Evolutionary conservation across 2,797 vertebrate genomes (phyloP).

Genomic region (Garrulus glandarius): DNA sequence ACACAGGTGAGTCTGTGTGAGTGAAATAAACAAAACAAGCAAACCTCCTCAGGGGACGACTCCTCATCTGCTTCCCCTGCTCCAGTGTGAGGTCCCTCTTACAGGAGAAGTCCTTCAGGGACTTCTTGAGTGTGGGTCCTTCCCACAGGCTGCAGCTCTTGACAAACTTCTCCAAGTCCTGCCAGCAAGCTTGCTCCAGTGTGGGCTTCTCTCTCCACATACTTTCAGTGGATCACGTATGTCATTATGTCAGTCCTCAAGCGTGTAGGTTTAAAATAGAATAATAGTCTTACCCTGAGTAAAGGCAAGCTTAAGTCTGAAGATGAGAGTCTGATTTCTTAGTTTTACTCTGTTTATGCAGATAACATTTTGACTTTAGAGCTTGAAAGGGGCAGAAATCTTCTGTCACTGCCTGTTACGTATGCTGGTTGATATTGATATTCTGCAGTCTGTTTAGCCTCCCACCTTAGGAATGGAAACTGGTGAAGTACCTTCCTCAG

Average conservation of each 20-base stretch:
- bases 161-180: background rate
- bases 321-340: background rate
- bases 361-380: background rate
- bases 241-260: background rate
- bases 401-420: background rate
- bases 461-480: background rate
- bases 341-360: background rate
- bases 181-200: background rate
- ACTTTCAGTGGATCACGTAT: background rate
- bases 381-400: background rate
- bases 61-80: background rate
- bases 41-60: background rate
- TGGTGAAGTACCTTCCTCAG: background rate
- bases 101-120: background rate
- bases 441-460: background rate
- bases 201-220: background rate
- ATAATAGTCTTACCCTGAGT: background rate
- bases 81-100: background rate
- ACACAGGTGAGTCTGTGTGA: background rate
- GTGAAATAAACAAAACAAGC: background rate
- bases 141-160: background rate
- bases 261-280: background rate
- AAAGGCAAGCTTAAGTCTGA: background rate
- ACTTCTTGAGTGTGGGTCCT: no score
- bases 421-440: background rate